phyloP scores from a whole-genome alignment of 1,140 invertebrate species.

The Akabosia matsudoensis region DNA sequence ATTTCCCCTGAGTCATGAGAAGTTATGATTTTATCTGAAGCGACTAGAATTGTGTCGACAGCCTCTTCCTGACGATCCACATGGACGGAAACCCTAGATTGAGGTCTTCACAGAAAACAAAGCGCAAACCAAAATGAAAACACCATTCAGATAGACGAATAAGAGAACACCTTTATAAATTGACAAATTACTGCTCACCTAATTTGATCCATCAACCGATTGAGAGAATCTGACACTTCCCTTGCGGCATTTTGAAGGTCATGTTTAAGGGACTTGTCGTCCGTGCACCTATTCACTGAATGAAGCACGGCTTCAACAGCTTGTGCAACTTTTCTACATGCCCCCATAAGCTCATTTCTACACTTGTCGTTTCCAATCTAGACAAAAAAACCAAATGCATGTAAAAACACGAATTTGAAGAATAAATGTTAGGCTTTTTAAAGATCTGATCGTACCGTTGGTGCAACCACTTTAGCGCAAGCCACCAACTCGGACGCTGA shows the following conservation, averaged over 20 bases:
- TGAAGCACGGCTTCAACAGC: conserved; percentile 87
- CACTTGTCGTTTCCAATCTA: conserved; percentile 66
- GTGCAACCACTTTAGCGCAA: conserved; percentile 84
- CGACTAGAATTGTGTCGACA: conserved; percentile 84
- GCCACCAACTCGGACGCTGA: conserved; percentile 96
- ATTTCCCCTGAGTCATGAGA: conserved; percentile 84
- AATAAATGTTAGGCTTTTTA: background rate
- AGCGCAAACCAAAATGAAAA: background rate
- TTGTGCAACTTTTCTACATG: conserved; percentile 85
- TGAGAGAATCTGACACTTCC: conserved; percentile 84
- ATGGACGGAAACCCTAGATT: conserved; percentile 52
- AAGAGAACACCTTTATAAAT: too few relatives aligned
- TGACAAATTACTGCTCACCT: too few relatives aligned
- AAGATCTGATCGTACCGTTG: too few relatives aligned
- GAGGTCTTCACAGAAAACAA: conserved; percentile 47
- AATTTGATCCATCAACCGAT: conserved; percentile 86
- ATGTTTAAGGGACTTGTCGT: conserved; percentile 62
- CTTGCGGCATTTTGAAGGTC: conserved; percentile 80
- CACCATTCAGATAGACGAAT: background rate
- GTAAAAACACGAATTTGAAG: background rate
- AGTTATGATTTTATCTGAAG: conserved; percentile 83
- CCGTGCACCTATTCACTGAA: conserved; percentile 71
- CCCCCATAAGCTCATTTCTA: conserved; percentile 87
- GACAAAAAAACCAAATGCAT: background rate
- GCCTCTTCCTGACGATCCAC: conserved; percentile 68